phyloP scores from a whole-genome alignment of 2,113 vertebrate species.

The Atrichornis clamosus region DNA sequence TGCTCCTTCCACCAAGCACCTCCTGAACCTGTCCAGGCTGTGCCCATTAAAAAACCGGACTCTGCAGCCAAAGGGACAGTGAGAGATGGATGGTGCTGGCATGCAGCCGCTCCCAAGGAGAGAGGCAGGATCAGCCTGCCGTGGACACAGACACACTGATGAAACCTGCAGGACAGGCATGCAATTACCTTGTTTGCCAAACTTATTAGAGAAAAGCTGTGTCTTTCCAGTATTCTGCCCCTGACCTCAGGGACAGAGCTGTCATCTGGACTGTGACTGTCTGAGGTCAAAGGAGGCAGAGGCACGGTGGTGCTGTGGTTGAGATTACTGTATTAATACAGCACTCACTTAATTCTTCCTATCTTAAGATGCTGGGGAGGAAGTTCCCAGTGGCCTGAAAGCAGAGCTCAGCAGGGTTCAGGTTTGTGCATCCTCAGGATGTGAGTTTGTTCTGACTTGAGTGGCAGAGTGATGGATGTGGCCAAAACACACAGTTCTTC shows the following conservation, averaged over 20 bases:
- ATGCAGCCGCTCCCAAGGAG: not conserved
- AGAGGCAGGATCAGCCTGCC: not conserved
- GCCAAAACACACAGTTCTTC: not conserved
- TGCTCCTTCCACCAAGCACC: not conserved
- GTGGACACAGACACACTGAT: not conserved
- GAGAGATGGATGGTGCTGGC: conserved; percentile 39
- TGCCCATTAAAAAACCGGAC: not conserved
- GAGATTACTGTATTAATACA: not conserved
- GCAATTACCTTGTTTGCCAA: not conserved
- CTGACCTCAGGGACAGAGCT: not conserved
- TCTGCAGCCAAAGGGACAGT: not conserved
- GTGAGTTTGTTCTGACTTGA: not conserved
- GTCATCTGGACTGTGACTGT: not conserved
- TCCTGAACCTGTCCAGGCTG: not conserved
- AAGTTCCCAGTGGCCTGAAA: not conserved
- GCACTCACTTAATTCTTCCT: not conserved
- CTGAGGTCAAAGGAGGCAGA: not conserved
- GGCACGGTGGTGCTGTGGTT: not conserved
- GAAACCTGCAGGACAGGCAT: not conserved
- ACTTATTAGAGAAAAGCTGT: not conserved
- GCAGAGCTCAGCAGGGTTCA: not conserved
- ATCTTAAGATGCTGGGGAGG: not conserved
- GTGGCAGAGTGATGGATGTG: not conserved
- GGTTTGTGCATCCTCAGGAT: not conserved
- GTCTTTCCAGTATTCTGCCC: not conserved